Evolutionary conservation across 2,888 invertebrate species (phyloP), one percentile per base, ranked within the genome.

Genomic region (Xylophagus ater): DNA sequence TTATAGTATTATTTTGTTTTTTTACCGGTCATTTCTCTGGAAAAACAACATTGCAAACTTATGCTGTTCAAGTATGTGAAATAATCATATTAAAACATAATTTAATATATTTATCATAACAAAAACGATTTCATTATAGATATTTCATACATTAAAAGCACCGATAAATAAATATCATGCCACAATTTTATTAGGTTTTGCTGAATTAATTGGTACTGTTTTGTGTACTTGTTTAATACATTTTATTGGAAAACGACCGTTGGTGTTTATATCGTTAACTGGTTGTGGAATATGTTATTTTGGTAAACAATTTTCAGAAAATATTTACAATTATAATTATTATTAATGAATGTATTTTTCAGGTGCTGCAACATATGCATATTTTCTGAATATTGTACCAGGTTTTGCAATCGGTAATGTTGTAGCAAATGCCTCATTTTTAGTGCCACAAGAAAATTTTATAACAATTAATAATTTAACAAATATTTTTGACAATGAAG

Each of bases 121-220:
- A 6, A 24, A 18, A 23, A 34, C 9, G 9, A 6, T 9, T 8
- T 23, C 23, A 23, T 23, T 23, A 23, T 34, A 68, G 45, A 81
- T 86, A 51, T 85, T 86, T 53, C 72, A 74, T 34, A 71, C 72
- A 42, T 55, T 86, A 17, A 71, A 79, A 33, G 76, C 81, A 0
- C 84, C 86, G 0, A 73, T 86, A 42, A 76, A 84, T 53, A 76
- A 79, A 53, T 84, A 82, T 60, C 74, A 76, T 43, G 83, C 84
- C 0, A 81, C 85, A 0, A 71, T 83, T 25, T 63, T 81, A 19
- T 64, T 86, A 18, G 86, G 84, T 1, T 59, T 78, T 9, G 71
- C 78, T 1, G 80, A 85, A 60, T 65, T 86, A 35, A 40, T 77
- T 1, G 83, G 83, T 0, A 73, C 79, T 0, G 57, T 74, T 3